These are phyloP conservation scores for Buceros bicornis DNA, from an alignment of 2,797 vertebrate species.

Conservation along the genomic window DNA sequence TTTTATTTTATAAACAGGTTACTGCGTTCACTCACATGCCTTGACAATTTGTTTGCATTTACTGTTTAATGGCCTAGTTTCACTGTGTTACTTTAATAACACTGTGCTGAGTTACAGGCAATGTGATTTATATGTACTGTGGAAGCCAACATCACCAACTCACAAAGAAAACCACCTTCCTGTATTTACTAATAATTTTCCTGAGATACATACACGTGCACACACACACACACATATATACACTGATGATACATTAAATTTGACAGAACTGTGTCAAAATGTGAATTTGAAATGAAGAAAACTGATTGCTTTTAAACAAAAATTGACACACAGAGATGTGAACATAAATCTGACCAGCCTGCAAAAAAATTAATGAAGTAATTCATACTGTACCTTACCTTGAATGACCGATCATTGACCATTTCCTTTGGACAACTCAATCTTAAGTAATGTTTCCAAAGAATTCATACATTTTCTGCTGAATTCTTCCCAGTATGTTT, in stretches of 20 bases:
- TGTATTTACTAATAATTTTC: not conserved
- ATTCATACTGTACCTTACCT: not conserved
- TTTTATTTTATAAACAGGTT: not conserved
- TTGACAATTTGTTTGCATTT: not conserved
- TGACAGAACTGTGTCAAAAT: not conserved
- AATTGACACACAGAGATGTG: not conserved
- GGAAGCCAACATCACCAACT: not conserved
- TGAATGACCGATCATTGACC: not conserved
- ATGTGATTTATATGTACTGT: not conserved
- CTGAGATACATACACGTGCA: not conserved
- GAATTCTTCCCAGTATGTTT: not conserved
- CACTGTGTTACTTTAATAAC: not conserved
- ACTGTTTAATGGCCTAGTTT: not conserved
- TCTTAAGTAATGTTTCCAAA: not conserved
- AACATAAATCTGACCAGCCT: not conserved
- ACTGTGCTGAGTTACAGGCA: not conserved
- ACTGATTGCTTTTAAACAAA: not conserved
- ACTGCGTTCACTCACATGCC: not conserved
- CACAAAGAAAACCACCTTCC: not conserved
- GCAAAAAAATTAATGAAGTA: not conserved
- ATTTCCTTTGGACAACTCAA: not conserved
- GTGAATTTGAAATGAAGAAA: not conserved
- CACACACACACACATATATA: too few relatives aligned
- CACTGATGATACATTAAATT: not conserved
- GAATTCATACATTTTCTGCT: not conserved